Conservation (phyloP, 2,888 invertebrate genomes). For the Parapristionchus giblindavisi region DNA sequence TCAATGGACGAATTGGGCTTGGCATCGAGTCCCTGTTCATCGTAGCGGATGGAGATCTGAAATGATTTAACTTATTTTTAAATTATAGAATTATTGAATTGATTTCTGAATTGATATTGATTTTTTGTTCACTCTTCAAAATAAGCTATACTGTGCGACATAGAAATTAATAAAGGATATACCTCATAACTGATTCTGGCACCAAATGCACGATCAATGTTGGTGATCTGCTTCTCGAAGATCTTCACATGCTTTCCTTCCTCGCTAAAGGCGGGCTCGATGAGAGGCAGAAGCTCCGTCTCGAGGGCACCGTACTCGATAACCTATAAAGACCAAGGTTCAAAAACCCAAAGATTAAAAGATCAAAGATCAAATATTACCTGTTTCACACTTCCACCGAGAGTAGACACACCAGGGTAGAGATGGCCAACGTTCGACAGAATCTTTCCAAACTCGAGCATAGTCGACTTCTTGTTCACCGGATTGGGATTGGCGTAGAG, state of each 20-base stretch:
- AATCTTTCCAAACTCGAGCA: constrained; percentile 85
- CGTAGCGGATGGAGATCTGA: constrained; percentile 64
- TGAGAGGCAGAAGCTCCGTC: constrained; percentile 50
- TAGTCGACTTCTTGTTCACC: constrained; percentile 78
- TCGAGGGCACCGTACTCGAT: constrained; percentile 61
- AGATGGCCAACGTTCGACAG: constrained; percentile 88
- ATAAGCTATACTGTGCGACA: not conserved
- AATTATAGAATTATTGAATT: too few species aligned
- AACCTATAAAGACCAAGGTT: constrained; percentile 39
- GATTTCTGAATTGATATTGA: not conserved
- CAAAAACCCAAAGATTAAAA: too few species aligned
- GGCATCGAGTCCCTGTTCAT: constrained; percentile 61
- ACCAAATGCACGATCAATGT: constrained; percentile 90
- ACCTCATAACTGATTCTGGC: constrained; percentile 90
- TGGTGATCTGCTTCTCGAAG: constrained; percentile 81
- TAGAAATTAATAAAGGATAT: not conserved
- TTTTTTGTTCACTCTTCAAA: not conserved
- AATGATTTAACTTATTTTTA: too few species aligned
- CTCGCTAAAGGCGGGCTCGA: constrained; percentile 60
- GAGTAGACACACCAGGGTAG: constrained; percentile 87
- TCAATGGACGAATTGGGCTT: constrained; percentile 75
- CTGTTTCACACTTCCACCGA: constrained; percentile 85
- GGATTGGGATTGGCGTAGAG: constrained; percentile 81
- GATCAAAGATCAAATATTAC: constrained; percentile 78
- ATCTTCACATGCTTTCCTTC: constrained; percentile 75